Base-by-base conservation (phyloP, 1,140 invertebrate species). In the Microplitis demolitor region DNA sequence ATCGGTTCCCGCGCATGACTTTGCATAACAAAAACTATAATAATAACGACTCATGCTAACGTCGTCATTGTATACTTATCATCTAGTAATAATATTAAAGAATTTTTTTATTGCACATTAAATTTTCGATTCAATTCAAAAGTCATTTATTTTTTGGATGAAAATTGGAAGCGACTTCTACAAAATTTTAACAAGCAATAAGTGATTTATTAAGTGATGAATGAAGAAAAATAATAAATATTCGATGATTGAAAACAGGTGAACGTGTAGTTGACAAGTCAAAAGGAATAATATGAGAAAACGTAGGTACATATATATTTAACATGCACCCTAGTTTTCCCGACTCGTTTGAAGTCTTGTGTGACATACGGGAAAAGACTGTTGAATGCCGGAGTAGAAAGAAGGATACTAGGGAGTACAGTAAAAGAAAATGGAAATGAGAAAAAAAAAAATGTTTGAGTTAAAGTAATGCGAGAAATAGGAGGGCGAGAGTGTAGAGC, bases 21-120 rank as follows among this genome's bases (percentile, higher is more conserved):
- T 72, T 72, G 66, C 69, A 74, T 71, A 71, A 74, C 58, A 37
- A 35, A 69, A 71, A 74, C 62, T 66, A 71, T 63, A 71, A 71
- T 63, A 71, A 34, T 50, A 45, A 53, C 39, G 5, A 62, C 39
- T 71, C 37, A 71, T 66, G 16, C 34, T 53, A 63, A 62, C 45
- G 60, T 60, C 34, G 14, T 60, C 39, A 71, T 60, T 63, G 50
- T 61, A 69, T 61, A 50, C 13, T 3, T 37, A 50, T 37, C 31
- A 13, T 35, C 16, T 35, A 33, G 13, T 58, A 68, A 68, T 31
- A 58, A 58, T 31, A 4, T 31, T 58, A 5, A 58, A 14, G 13
- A 54, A n/a, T n/a, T 54, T n/a, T 11, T 14, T 31, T 58, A 24
- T 24, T 58, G 9, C 24, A 3, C 14, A 58, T 45, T 45, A 45